Base-by-base conservation (phyloP, 2,888 invertebrate species). In the Corbicula japonica region DNA sequence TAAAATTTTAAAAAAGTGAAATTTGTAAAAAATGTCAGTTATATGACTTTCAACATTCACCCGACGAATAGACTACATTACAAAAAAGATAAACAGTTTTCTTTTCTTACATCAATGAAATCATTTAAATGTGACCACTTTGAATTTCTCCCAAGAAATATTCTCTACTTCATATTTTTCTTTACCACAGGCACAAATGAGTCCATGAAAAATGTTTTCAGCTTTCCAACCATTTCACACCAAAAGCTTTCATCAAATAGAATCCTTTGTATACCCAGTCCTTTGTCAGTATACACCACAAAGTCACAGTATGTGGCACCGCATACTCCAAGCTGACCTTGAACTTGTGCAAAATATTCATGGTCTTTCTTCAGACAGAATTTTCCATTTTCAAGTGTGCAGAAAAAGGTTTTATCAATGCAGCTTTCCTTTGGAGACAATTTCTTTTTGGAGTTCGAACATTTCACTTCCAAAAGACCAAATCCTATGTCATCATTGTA, bases 401-500 rank as follows among this genome's bases (percentile, higher is more conserved):
- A 65, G 23, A 65, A 52, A 23, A 65, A 65, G 21, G 32, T 18
- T 6, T 50, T 32, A 35, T 65, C 65, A 23, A 3, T 46, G 50
- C 74, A 74, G 30, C 76, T 70, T 38, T 76, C 71, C 23, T 26
- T 5, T 2, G 69, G 21, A 18, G 77, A 66, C 21, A 71, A 46
- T 32, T 83, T 58, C 28, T 76, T 44, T 28, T 50, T 65, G 32
- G 79, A 71, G 34, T 80, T 73, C 6, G 70, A 69, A 66, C 83
- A 83, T 32, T 83, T 80, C 1, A 79, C 73, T 66, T 83, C 83
- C 2, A 83, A 21, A 21, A 81, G 58, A 26, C 68, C 77, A 32
- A 63, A 60, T n/a, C 15, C 56, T 26, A 34, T 62, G 48, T 70
- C 58, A 12, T 76, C 62, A 32, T 65, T 3, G 54, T 66, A 79